A percentile compares a stretch with the other conserved stretches of the same genome.
Conservation (phyloP, 2,888 invertebrate genomes). For the Hypercompe scribonia region DNA sequence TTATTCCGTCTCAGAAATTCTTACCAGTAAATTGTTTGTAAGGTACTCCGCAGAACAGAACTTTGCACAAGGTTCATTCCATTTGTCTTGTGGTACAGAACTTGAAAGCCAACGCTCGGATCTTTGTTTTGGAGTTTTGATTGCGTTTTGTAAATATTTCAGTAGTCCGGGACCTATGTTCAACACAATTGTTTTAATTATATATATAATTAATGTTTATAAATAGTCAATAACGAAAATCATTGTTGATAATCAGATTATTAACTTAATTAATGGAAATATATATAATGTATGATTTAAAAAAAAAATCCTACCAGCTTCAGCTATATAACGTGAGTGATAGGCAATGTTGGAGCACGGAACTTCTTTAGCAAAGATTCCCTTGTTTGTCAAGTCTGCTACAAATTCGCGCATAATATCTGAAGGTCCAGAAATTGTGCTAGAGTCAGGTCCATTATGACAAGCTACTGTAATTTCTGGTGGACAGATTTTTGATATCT, state of each 20-base stretch:
- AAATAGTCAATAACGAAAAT: neutral
- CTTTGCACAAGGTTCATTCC: constrained; percentile 29
- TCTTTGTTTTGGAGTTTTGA: constrained; percentile 88
- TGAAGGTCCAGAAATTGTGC: constrained; percentile 92
- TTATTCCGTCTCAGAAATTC: neutral
- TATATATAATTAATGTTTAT: neutral
- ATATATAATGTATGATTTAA: neutral
- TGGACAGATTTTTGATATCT: constrained; percentile 78
- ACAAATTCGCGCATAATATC: constrained; percentile 88
- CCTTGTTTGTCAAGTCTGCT: constrained; percentile 67
- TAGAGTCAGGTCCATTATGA: constrained; percentile 92
- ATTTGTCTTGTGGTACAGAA: constrained; percentile 88
- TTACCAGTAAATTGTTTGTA: constrained; percentile 45
- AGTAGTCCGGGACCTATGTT: constrained; percentile 75
- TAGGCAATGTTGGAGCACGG: constrained; percentile 94
- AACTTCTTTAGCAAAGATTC: constrained; percentile 78
- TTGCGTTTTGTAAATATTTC: constrained; percentile 87
- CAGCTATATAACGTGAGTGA: constrained; percentile 93
- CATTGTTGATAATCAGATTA: neutral
- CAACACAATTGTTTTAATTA: neutral
- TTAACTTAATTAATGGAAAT: neutral
- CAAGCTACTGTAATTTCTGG: constrained; percentile 91
- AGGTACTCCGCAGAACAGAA: constrained; percentile 42
- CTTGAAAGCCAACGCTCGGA: constrained; percentile 93
- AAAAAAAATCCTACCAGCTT: constrained; percentile 76